Evolutionary conservation across 2,113 vertebrate species (phyloP), one percentile per base, ranked within the genome.

Genomic region (Dinomys branickii): DNA sequence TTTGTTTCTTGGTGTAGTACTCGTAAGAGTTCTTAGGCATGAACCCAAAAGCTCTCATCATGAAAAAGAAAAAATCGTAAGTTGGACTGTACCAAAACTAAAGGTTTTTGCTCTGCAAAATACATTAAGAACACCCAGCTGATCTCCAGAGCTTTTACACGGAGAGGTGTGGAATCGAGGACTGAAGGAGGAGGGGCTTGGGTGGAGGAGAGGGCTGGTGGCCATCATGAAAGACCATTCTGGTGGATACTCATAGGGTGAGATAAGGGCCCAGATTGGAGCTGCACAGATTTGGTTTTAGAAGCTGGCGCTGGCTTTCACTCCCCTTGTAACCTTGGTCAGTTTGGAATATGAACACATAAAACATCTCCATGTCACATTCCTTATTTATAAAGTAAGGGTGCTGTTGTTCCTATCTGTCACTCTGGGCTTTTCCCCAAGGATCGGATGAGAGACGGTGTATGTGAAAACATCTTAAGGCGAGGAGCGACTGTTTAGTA

Each of bases 311-410:
- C 3, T 77, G 33, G 33, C 20, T 93, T 8, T 38, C 17, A 58
- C 11, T 38, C 17, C 52, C 11, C 78, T 8, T 54, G n/a, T 80
- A 80, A 73, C 5, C 12, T 44, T 65, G 44, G 28, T 73, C 85
- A 84, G 41, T 65, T 87, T 88, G 82, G 61, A 88, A 95, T 8
- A 12, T 54, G 56, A 83, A 80, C 58, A 84, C 77, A 73, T 71
- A 75, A 78, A 86, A 86, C 20, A n/a, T 52, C 26, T 88, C 7
- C 38, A 5, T 86, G 77, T 58, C 88, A 59, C 3, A 94, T 71
- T 73, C 38, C 41, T 93, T 94, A 44, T 94, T 93, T 88, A n/a
- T 84, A 71, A 90, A 91, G 38, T 82, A 93, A 95, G 4, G 16
- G 38, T 77, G 3, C 24, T 69, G 0, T 89, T 6, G 73, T 93